Evolutionary conservation across 2,113 vertebrate species (phyloP).

Genomic region (Etheostoma cragini): DNA sequence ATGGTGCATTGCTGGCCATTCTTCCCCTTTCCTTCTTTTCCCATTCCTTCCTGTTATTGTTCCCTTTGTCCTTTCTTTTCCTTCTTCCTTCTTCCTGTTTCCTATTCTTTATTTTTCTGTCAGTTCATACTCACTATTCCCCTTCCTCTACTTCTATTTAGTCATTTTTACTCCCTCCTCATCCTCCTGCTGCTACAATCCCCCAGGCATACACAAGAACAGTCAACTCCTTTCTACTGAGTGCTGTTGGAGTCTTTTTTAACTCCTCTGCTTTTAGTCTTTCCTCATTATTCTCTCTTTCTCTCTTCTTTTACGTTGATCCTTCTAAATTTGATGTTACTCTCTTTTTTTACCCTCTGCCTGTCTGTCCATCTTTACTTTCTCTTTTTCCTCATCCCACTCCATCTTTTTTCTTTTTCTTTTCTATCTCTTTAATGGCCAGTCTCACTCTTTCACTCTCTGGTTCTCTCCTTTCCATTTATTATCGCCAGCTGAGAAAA

Average conservation of each 20-base stretch:
- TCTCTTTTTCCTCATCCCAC: not conserved
- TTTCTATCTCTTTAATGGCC: not conserved
- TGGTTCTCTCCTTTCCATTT: constrained; percentile 50
- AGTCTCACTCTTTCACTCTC: constrained; percentile 6
- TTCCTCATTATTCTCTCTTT: not conserved
- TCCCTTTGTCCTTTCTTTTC: constrained; percentile 40
- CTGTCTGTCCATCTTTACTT: not conserved
- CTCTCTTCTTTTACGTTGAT: not conserved
- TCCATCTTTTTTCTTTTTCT: not conserved
- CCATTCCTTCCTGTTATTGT: constrained; percentile 42
- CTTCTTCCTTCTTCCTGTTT: constrained; percentile 48
- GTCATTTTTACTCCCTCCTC: constrained; percentile 1
- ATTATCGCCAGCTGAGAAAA: constrained; percentile 73
- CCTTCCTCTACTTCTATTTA: not conserved
- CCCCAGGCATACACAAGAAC: not conserved
- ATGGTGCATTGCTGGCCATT: not conserved
- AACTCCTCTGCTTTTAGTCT: not conserved
- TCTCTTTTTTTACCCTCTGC: not conserved
- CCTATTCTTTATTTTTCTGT: constrained; percentile 10
- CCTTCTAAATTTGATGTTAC: not conserved
- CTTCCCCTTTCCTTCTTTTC: not conserved
- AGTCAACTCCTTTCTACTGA: not conserved
- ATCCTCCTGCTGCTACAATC: not conserved
- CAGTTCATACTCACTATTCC: not conserved
- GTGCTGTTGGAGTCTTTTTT: not conserved